Base-by-base conservation (phyloP, 2,797 vertebrate species). In the Argya squamiceps region DNA sequence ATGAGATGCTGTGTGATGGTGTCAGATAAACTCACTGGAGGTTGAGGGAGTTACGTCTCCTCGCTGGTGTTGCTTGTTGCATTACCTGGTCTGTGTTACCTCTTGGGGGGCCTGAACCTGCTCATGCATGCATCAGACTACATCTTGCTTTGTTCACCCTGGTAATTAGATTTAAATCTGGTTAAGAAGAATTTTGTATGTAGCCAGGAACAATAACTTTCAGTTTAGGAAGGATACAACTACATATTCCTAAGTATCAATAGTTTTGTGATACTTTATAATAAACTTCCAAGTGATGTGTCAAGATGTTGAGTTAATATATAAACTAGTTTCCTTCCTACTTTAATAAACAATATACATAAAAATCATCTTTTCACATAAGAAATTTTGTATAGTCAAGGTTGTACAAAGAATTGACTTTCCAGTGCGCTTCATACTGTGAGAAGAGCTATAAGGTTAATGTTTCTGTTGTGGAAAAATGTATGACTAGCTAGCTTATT, bases 11-110 rank as follows among this genome's bases (percentile, higher is more conserved):
- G 0, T 44, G 26, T 27, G 32, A 30, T 29, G 39, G 6, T 80
- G 62, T 55, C 34, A 63, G 50, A 52, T 26, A 41, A 59, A 62
- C 13, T 63, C 0, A 0, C 6, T 63, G 36, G 36, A 63, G 80
- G 29, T 0, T 55, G 26, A 30, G 26, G 43, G 60, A 53, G 17
- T 63, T 55, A 2, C 9, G 2, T 12, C 15, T 21, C 2, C 15
- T 43, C 6, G 0, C 3, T 75, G 15, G 17, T 76, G 47, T 21
- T 53, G 18, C 37, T 49, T 62, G 11, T 74, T 88, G 56, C n/a
- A 43, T 2, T 77, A 5, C 10, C 3, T 14, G 4, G 6, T 52
- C 32, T 26, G 0, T 20, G 27, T 44, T 65, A 3, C 23, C 24
- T 74, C 22, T 46, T 52, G 29, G 30, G 29, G 30, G 77, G 14